phyloP scores from a whole-genome alignment of 2,113 vertebrate species.

The Xenopus tropicalis region DNA sequence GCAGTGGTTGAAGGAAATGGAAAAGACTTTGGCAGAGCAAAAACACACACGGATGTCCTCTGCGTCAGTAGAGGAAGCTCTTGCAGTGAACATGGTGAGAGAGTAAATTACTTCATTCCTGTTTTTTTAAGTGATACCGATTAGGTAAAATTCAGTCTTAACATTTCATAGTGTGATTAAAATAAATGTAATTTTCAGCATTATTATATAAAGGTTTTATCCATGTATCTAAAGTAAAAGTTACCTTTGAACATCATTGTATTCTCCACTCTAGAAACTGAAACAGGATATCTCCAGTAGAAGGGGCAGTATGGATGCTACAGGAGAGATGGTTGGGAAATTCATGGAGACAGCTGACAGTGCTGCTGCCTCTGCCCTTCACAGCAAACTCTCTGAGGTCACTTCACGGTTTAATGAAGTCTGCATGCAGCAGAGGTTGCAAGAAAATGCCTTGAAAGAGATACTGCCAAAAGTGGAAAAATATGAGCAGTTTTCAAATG shows the following conservation, averaged over 20 bases:
- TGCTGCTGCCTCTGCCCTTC: slow-evolving; percentile 72
- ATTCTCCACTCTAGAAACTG: slow-evolving; percentile 72
- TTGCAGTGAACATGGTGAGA: slow-evolving; percentile 82
- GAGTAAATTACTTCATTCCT: background rate
- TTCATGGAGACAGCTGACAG: slow-evolving; percentile 80
- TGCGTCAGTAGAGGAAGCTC: slow-evolving; percentile 78
- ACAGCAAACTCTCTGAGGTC: slow-evolving; percentile 70
- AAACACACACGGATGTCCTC: slow-evolving; percentile 67
- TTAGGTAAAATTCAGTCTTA: too few species aligned
- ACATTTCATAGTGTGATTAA: too few species aligned
- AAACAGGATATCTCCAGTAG: slow-evolving; percentile 88
- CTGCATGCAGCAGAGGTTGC: slow-evolving; percentile 71
- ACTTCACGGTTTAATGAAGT: slow-evolving; percentile 70
- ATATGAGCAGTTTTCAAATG: slow-evolving; percentile 77
- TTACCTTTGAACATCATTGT: background rate
- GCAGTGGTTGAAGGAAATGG: slow-evolving; percentile 76
- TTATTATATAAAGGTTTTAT: background rate
- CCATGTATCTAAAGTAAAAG: background rate
- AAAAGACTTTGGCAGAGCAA: slow-evolving; percentile 60
- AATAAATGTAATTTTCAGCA: background rate
- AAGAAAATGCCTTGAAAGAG: slow-evolving; percentile 72
- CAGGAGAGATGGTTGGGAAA: slow-evolving; percentile 76
- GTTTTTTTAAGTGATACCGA: too few species aligned
- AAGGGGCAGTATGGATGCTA: slow-evolving; percentile 87
- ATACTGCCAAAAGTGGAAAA: slow-evolving; percentile 83